Base-by-base conservation (phyloP, 2,888 invertebrate species). In the Tetragnatha montana region DNA sequence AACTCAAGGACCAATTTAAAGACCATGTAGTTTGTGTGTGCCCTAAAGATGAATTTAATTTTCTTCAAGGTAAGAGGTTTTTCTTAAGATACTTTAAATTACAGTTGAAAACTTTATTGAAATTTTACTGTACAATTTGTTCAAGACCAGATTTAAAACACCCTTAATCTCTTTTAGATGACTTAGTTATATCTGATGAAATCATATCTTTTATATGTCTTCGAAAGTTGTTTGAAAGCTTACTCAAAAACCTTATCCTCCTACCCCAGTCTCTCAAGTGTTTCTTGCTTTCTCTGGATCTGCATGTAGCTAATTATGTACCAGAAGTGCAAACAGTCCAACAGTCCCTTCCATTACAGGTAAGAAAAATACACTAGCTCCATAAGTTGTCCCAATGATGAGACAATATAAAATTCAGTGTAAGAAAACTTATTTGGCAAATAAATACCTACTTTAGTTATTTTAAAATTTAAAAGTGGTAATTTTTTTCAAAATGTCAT, bases 341-440 rank as follows among this genome's bases (percentile, higher is more conserved):
- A 7, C 68, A 81, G 10, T 89, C 89, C 21, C 19, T 89, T 70
- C 80, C 80, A 75, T 8, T 89, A 8, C 89, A 89, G 81, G 89
- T 89, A 89, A 73, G 50, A 35, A 17, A 35, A 49, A 0, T 49
- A 35, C 4, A 35, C 35, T 35, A 35, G 35, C 35, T 35, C 4
- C 35, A 35, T 35, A 35, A 35, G 35, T 35, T 35, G 35, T 35
- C 35, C 35, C 35, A 35, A 35, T 35, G 35, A 35, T 35, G 35
- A 4, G 35, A 35, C 35, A 35, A 35, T 35, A 35, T 35, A 35
- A 35, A 35, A 35, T 35, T 4, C 1, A 35, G 35, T 1, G 35
- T 35, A 35, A 35, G 35, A 35, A 35, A 35, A 35, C 35, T 35
- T 2, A 35, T 35, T 35, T 35, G 35, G 4, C 35, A 35, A 35